phyloP scores from a whole-genome alignment of 2,113 vertebrate species.

The Pipa parva region DNA sequence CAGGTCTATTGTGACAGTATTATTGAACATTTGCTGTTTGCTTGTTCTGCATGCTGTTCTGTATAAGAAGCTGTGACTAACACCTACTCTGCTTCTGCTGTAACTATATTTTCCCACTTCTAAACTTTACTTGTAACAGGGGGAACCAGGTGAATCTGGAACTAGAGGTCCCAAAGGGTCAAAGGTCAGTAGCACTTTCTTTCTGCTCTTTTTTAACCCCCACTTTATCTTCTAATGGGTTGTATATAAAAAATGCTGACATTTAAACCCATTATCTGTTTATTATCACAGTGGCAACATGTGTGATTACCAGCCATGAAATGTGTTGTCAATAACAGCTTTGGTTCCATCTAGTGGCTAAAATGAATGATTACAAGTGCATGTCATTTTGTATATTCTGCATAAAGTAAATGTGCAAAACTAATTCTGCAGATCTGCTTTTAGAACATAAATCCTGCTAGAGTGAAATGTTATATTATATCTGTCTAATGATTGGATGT shows the following conservation, averaged over 20 bases:
- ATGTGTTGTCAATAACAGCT: neutral
- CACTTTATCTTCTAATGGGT: neutral
- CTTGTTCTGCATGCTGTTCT: neutral
- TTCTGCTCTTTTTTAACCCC: neutral
- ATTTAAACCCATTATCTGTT: no score
- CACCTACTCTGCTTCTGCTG: conserved; percentile 45
- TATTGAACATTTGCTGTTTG: neutral
- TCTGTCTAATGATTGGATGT: no score
- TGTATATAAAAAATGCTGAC: neutral
- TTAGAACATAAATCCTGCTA: no score
- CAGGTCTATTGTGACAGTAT: no score
- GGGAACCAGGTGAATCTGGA: conserved; percentile 86
- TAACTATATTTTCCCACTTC: conserved; percentile 46
- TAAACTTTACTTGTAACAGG: conserved; percentile 63
- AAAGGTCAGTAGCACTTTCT: conserved; percentile 77
- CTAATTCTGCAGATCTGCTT: no score
- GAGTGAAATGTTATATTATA: no score
- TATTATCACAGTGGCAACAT: no score
- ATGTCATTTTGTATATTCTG: neutral
- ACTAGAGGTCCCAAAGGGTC: conserved; percentile 85
- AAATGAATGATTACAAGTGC: neutral
- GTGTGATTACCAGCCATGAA: no score
- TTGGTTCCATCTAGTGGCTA: conserved; percentile 21
- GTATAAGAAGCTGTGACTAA: conserved; percentile 14
- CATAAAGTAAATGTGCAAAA: no score